A percentile compares a stretch with the other conserved stretches of the same genome.
Conservation (phyloP, 2,888 invertebrate genomes). For the Tridacna crocea region DNA sequence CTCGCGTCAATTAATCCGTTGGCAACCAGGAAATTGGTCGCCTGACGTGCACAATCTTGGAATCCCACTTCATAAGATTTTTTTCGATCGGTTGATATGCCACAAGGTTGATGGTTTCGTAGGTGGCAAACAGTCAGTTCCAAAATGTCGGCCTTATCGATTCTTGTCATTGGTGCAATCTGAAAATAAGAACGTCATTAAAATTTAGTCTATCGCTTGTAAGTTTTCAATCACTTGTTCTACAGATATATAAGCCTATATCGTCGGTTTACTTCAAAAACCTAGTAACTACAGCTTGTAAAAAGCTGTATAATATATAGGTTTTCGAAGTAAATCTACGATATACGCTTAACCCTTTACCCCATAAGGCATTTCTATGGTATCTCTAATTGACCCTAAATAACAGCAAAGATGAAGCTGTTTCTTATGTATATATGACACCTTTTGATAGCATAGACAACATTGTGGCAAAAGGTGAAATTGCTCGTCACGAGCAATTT, state of each 20-base stretch:
- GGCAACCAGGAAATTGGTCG: not conserved
- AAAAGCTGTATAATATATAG: no score
- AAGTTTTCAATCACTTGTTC: not conserved
- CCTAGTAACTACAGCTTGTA: no score
- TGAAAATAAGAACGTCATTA: not conserved
- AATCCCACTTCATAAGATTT: conserved; percentile 7
- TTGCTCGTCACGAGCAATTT: no score
- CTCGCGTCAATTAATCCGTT: not conserved
- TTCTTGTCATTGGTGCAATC: conserved; percentile 16
- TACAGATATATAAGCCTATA: not conserved
- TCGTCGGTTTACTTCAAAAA: no score
- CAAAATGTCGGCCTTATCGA: conserved; percentile 18
- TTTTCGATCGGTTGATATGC: not conserved
- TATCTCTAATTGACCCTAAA: no score
- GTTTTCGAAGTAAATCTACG: no score
- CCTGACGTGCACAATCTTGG: conserved; percentile 10
- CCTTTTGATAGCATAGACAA: no score
- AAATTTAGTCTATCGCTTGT: not conserved
- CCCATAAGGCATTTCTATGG: no score
- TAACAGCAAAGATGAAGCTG: no score
- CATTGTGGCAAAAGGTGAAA: no score
- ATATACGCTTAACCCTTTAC: no score
- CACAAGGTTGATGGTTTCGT: not conserved
- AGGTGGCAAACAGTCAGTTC: conserved; percentile 8
- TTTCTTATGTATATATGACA: no score